These are phyloP conservation scores for Nycticorax nycticorax DNA, from an alignment of 2,113 vertebrate species.

Conservation along the genomic window DNA sequence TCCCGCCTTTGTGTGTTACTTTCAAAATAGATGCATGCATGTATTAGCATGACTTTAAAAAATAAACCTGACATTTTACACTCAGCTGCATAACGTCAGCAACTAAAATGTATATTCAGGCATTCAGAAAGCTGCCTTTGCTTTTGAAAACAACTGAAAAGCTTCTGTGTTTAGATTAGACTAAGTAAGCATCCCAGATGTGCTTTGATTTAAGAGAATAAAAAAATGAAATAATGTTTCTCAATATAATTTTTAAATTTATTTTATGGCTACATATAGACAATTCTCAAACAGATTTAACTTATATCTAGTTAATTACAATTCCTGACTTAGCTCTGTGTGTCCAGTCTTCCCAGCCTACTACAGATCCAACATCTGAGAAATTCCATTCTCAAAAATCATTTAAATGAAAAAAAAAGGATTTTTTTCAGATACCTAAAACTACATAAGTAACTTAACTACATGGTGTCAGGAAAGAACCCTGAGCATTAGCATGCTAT, in stretches of 20 bases:
- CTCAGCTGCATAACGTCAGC: background rate
- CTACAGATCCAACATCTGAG: background rate
- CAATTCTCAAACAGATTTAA: background rate
- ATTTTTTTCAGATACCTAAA: background rate
- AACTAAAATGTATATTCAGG: background rate
- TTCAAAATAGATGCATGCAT: background rate
- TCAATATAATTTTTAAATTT: background rate
- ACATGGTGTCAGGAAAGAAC: background rate
- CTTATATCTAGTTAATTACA: background rate
- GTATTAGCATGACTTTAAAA: background rate
- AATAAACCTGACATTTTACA: background rate
- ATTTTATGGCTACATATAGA: background rate
- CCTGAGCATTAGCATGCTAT: background rate
- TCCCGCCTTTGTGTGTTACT: background rate
- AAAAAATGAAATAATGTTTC: background rate
- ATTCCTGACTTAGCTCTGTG: background rate
- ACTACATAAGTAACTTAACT: background rate
- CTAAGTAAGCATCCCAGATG: background rate
- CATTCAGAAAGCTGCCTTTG: background rate
- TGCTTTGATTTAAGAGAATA: background rate
- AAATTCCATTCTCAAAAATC: background rate
- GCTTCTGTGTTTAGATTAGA: background rate
- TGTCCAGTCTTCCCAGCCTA: background rate
- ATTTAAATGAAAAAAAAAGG: background rate
- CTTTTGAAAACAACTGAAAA: background rate